Base-by-base conservation (phyloP, 1,140 invertebrate species). In the Episyrphus balteatus region DNA sequence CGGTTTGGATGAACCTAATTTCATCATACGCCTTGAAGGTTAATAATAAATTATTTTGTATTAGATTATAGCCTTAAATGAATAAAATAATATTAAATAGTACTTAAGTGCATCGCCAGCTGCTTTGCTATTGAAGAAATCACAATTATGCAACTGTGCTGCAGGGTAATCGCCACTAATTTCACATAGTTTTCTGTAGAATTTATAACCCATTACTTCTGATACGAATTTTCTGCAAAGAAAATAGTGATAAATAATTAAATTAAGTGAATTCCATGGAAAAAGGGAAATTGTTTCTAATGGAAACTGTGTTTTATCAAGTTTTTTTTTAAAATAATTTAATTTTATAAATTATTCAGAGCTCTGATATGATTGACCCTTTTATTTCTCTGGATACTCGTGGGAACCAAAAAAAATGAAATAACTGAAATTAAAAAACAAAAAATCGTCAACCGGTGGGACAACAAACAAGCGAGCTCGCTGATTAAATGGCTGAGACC, bases 161-260 rank as follows among this genome's bases (percentile, higher is more conserved):
- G 9, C 13, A 15, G 9, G 19, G 2, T 30, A 14, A 6, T 36
- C 8, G 2, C 32, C 32, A 42, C 13, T 15, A 5, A 14, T 47
- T 26, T 17, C n/a, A 17, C 39, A 42, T 12, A 47, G 31, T 9
- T 38, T 19, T 10, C 15, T 7, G 19, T 47, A 47, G 31, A 47
- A 36, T 42, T 47, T 38, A 42, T 47, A 47, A 17, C 39, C 46
- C 13, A 47, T 15, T 15, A 47, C 19, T 42, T 42, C 39, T 8
- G 26, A 32, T 2, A 42, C 15, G 18, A 47, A 47, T 42, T 42
- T 47, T 38, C 45, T 46, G 36, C 3, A 11, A 38, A 10, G 10
- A 17, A 14, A 38, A 38, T n/a, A 3, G 11, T 5, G 3, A 17
- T 38, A 38, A 3, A 14, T 5, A 38, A 38, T 5, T 38, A 6